Evolutionary conservation across 2,888 invertebrate species (phyloP), one percentile per base, ranked within the genome.

Genomic region (Drosophila mettleri): DNA sequence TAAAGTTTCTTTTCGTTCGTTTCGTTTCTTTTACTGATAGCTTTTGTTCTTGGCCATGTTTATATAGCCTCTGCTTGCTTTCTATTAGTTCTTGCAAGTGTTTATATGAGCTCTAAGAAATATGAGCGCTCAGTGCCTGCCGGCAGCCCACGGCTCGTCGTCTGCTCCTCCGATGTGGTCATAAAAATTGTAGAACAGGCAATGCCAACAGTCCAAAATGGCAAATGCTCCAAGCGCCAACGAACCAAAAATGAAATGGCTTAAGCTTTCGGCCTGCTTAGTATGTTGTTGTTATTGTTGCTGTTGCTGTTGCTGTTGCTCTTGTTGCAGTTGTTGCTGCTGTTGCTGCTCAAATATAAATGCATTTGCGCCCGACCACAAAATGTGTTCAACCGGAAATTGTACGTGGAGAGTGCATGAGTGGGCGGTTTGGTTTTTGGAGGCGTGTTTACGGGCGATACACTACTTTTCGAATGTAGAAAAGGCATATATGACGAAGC

Each of bases 361-460:
- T 85, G 88, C 85, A 86, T 88, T 83, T 86, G 86, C 74, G 69
- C 72, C 87, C 85, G 80, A 90, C 89, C 89, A 86, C 90, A 90
- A 89, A 89, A 88, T 89, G 90, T 90, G 89, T 82, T 90, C 80
- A 90, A 87, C 87, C 90, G 89, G 89, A 89, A 89, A 90, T 90
- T 89, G 89, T 90, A 88, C 83, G 89, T 81, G 80, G 76, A 76
- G 78, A 72, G 71, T 74, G 72, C 82, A 85, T 67, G 64, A 74
- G 79, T 74, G 69, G 79, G 78, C 70, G 66, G 79, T 46, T 70
- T 57, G 59, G 60, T 45, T 64, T 62, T 48, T 38, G 48, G 63
- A 58, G 58, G 9, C 33, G 29, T 33, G n/a, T 45, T 43, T 58
- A 45, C n/a, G 18, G 31, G 31, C 12, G 9, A 36, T 49, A 24